phyloP scores from a whole-genome alignment of 2,797 vertebrate genomes.

The Paguma larvata region DNA sequence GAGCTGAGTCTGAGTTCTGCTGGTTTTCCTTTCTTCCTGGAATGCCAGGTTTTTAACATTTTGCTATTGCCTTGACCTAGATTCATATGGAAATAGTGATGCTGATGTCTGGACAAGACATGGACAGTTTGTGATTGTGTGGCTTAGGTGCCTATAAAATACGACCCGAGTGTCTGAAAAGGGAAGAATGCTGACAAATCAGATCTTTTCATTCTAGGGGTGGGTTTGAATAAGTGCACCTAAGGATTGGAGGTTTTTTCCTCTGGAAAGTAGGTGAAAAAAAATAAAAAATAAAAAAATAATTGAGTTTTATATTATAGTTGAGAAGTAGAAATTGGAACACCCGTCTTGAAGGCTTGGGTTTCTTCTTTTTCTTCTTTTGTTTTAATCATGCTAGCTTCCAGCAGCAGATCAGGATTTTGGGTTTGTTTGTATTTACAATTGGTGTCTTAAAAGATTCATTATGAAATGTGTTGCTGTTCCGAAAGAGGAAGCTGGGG shows the following conservation, averaged over 20 bases:
- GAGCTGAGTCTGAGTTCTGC: neutral
- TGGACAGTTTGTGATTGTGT: constrained; percentile 84
- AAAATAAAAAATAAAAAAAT: neutral
- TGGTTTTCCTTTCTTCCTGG: constrained; percentile 84
- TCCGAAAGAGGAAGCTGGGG: constrained; percentile 18
- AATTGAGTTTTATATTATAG: neutral
- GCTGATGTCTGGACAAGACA: constrained; percentile 91
- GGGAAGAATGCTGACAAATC: constrained; percentile 94
- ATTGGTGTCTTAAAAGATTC: constrained; percentile 62
- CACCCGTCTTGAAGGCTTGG: neutral
- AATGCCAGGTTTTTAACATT: constrained; percentile 89
- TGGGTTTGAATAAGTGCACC: constrained; percentile 90
- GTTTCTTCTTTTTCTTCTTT: constrained; percentile 38
- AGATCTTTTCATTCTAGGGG: constrained; percentile 90
- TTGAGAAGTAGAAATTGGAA: neutral
- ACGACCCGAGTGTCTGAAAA: constrained; percentile 89
- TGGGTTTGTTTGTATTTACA: constrained; percentile 78
- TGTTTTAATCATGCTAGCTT: constrained; percentile 50
- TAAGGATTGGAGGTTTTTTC: constrained; percentile 89
- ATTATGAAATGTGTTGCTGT: constrained; percentile 72
- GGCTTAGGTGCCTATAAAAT: constrained; percentile 92
- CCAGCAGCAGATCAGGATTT: constrained; percentile 46
- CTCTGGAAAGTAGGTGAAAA: constrained; percentile 88
- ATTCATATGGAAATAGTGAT: constrained; percentile 91
- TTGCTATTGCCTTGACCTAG: constrained; percentile 92